phyloP scores from a whole-genome alignment of 1,140 invertebrate species.

The Heliconius congener region DNA sequence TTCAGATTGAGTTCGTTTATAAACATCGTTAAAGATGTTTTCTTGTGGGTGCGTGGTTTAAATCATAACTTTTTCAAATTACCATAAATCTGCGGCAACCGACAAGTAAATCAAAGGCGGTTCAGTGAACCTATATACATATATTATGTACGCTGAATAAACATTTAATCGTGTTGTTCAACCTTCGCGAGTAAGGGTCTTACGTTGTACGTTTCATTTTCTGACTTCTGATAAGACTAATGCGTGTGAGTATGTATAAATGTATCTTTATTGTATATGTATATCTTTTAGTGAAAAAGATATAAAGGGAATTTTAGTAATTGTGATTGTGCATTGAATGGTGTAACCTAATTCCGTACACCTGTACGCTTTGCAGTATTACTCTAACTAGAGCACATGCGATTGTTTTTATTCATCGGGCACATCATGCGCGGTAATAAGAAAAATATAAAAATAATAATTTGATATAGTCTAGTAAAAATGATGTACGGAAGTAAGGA shows the following conservation, averaged over 20 bases:
- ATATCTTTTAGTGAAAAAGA: too few relatives aligned
- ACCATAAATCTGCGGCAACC: conserved; percentile 30
- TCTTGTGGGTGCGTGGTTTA: conserved; percentile 29
- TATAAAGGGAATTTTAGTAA: too few relatives aligned
- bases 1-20: not conserved
- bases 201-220: not conserved
- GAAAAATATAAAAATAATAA: too few relatives aligned
- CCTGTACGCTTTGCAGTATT: too few relatives aligned
- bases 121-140: conserved; percentile 8
- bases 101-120: conserved; percentile 31
- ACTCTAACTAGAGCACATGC: too few relatives aligned
- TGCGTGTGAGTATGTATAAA: too few relatives aligned
- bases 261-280: not conserved
- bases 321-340: too few relatives aligned
- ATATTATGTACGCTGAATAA: conserved; percentile 23
- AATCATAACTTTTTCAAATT: conserved; percentile 38
- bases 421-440: too few relatives aligned
- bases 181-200: not conserved
- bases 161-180: not conserved
- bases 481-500: too few relatives aligned
- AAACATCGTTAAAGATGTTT: conserved; percentile 36
- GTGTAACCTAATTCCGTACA: too few relatives aligned
- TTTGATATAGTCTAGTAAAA: too few relatives aligned
- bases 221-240: not conserved
- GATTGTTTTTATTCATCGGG: too few relatives aligned